Conservation (phyloP, 1,140 invertebrate species). For the Conus betulinus region DNA sequence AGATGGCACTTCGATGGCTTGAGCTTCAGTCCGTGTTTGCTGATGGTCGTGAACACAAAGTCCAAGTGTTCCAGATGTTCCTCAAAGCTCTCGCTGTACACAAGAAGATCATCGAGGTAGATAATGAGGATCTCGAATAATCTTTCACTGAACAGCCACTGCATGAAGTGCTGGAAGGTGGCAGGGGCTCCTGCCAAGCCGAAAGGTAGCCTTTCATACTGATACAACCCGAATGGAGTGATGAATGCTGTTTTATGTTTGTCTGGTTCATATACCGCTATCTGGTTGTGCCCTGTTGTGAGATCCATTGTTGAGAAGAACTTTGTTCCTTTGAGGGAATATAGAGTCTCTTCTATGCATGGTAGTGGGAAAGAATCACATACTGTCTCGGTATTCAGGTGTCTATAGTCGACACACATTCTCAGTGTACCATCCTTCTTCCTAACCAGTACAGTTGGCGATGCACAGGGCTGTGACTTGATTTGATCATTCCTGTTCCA, state of each 20-base stretch:
- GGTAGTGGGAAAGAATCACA: conserved; percentile 51
- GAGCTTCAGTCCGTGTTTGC: conserved; percentile 47
- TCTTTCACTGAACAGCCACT: conserved; percentile 33
- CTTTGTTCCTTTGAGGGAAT: conserved; percentile 34
- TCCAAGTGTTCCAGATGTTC: conserved; percentile 42
- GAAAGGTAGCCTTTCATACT: conserved; percentile 49
- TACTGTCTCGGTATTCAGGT: too few relatives aligned
- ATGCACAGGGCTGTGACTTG: too few relatives aligned
- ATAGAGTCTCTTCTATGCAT: conserved; percentile 32
- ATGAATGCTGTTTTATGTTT: conserved; percentile 44
- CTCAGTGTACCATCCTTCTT: too few relatives aligned
- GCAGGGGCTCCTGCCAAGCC: conserved; percentile 40
- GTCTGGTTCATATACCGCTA: conserved; percentile 24
- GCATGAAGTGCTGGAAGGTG: conserved; percentile 9
- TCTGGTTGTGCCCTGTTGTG: conserved; percentile 38
- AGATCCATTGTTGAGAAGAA: conserved; percentile 41
- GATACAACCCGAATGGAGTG: conserved; percentile 42
- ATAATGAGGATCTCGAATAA: conserved; percentile 40
- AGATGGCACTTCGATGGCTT: conserved; percentile 48
- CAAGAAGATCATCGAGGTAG: conserved; percentile 58
- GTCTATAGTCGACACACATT: too few relatives aligned
- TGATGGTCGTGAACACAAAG: conserved; percentile 52
- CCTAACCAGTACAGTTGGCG: too few relatives aligned
- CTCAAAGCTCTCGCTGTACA: conserved; percentile 41
- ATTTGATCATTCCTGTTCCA: too few relatives aligned